Evolutionary conservation across 37 sponge, comb jelly and placozoan species (phyloP).

Genomic region (Eunapius fragilis): DNA sequence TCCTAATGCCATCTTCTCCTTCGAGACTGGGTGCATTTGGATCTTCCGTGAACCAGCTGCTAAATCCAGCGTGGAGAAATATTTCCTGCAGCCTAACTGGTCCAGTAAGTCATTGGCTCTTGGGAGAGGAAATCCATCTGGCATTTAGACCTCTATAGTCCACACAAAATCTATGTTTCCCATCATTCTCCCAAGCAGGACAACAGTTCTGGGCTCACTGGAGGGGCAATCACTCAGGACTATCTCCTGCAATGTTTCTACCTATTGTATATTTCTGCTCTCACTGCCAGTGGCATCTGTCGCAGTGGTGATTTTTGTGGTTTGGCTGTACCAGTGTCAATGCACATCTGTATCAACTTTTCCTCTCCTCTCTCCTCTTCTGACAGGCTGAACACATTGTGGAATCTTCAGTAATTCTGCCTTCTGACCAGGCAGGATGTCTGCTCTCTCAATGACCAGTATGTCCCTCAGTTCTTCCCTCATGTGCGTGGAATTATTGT

Average conservation of each 20-base stretch:
- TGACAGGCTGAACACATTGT: no score
- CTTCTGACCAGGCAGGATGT: no score
- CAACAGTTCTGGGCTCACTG: slow-evolving; percentile 41
- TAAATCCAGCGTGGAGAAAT: slow-evolving; percentile 42
- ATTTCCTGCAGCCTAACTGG: slow-evolving; percentile 24
- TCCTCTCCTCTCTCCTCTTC: no score
- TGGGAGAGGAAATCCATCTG: slow-evolving; percentile 45
- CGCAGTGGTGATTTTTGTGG: no score
- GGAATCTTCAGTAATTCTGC: no score
- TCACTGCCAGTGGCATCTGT: no score
- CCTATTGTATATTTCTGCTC: no score
- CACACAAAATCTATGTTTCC: slow-evolving; percentile 1
- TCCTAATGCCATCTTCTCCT: slow-evolving; percentile 3
- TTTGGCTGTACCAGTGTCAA: no score
- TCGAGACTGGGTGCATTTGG: slow-evolving; percentile 20
- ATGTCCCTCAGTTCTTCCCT: no score
- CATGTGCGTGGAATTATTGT: no score
- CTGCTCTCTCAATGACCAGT: no score
- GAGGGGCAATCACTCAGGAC: slow-evolving; percentile 31
- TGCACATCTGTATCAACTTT: no score
- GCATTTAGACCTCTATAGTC: slow-evolving; percentile 10
- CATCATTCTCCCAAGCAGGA: slow-evolving; percentile 30
- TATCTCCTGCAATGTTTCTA: slow-evolving; percentile 24
- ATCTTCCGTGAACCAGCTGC: slow-evolving; percentile 47
- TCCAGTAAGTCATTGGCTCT: slow-evolving; percentile 44